These are phyloP conservation scores for Oithona nana DNA, from an alignment of 2,888 invertebrate species.

Conservation along the genomic window DNA sequence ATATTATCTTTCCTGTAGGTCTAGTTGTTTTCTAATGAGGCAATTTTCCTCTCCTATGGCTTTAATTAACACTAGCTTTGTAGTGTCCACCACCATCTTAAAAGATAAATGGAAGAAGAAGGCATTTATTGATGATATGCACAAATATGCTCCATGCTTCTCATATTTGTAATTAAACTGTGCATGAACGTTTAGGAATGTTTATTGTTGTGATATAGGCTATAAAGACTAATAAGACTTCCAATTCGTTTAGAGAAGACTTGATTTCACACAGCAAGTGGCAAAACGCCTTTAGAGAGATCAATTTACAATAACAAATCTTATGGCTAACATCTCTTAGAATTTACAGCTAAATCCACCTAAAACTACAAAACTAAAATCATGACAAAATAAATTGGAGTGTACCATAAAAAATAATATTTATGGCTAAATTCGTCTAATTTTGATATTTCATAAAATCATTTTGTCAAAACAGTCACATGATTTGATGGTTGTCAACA, in stretches of 20 bases:
- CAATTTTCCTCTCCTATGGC: not conserved
- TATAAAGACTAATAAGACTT: not conserved
- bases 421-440: too few species aligned
- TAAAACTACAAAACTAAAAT: too few species aligned
- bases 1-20: not conserved
- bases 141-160: not conserved
- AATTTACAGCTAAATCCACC: too few species aligned
- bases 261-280: not conserved
- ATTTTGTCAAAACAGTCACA: too few species aligned
- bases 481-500: too few species aligned
- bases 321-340: too few species aligned
- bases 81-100: not conserved
- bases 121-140: not conserved
- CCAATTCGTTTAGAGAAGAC: not conserved
- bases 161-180: not conserved
- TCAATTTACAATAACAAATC: too few species aligned
- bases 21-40: not conserved
- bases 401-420: too few species aligned
- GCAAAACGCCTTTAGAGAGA: not conserved
- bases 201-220: not conserved
- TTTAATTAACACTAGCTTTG: not conserved
- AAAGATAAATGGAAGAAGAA: not conserved
- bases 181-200: not conserved
- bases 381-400: too few species aligned
- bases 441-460: too few species aligned